Base-by-base conservation (phyloP, 2,113 vertebrate genomes). In the Excalfactoria chinensis region DNA sequence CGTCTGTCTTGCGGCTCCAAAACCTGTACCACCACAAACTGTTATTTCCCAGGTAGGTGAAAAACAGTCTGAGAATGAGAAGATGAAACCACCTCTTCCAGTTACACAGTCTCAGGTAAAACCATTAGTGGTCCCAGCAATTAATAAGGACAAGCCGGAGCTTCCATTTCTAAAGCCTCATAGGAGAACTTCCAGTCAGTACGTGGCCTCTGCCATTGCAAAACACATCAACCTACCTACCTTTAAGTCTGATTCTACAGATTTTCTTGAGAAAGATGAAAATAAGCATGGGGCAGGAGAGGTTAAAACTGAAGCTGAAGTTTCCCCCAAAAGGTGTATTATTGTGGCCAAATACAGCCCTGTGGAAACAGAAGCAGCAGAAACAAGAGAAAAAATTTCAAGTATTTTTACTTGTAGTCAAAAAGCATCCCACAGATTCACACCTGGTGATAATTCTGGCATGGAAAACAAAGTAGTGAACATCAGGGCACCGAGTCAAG, bases 171-270 rank as follows among this genome's bases (percentile, higher is more conserved):
- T 98, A 16, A 99, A 97, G 96, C 98, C 98, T 13, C 97, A 98
- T 8, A 98, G 98, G 73, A 98, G 98, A 96, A 99, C 99, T 6
- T 99, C 99, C 62, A 99, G 99, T 95, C 98, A 99, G 72, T 99
- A 99, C 7, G 98, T 99, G 90, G 99, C 99, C 8, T 99, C 98
- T 77, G 98, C 98, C 51, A 98, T 99, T 91, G 94, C 97, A 88
- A 99, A 97, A 96, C 97, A 98, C 37, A 96, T 96, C 75, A 98
- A 35, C 8, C 34, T 93, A 66, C 60, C n/a, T 4, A 84, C 51
- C 15, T 72, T 79, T 93, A 96, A 84, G 15, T 13, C 80, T 18
- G 75, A 74, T 2, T 3, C 37, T 13, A 1, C 3, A 23, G 85
- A 86, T 48, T 85, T 44, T n/a, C 68, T 13, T 2, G 59, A 79